Evolutionary conservation across 2,113 vertebrate species (phyloP).

Genomic region (Lates calcarifer): DNA sequence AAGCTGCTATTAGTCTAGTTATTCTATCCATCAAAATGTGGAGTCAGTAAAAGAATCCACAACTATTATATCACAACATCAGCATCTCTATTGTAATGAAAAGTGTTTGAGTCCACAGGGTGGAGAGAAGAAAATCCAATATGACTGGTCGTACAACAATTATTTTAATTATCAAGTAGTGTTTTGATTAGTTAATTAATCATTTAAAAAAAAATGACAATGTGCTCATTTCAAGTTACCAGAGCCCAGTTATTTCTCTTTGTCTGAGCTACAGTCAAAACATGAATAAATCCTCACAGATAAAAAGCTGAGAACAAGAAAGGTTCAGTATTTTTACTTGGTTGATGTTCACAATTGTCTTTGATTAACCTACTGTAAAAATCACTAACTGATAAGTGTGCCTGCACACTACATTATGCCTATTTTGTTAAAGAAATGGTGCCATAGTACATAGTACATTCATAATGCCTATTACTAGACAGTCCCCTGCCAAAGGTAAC

Average conservation of each 20-base stretch:
- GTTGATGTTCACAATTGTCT: neutral
- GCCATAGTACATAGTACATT: neutral
- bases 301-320: neutral
- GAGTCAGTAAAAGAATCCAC: too few species aligned
- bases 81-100: neutral
- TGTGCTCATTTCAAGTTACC: too few species aligned
- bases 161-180: too few species aligned
- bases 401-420: too few species aligned
- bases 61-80: neutral
- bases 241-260: neutral
- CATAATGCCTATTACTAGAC: neutral
- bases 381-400: neutral
- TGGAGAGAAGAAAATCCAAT: too few species aligned
- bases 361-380: neutral
- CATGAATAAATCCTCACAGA: neutral
- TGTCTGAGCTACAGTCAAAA: neutral
- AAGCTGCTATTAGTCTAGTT: too few species aligned
- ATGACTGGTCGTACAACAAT: too few species aligned
- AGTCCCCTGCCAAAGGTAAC: neutral
- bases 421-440: constrained; percentile 4
- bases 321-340: neutral
- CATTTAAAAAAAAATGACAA: too few species aligned
- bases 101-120: too few species aligned
- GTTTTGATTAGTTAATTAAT: too few species aligned
- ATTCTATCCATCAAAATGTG: too few species aligned